phyloP scores from a whole-genome alignment of 2,888 invertebrate species.

The Aethes cnicana region DNA sequence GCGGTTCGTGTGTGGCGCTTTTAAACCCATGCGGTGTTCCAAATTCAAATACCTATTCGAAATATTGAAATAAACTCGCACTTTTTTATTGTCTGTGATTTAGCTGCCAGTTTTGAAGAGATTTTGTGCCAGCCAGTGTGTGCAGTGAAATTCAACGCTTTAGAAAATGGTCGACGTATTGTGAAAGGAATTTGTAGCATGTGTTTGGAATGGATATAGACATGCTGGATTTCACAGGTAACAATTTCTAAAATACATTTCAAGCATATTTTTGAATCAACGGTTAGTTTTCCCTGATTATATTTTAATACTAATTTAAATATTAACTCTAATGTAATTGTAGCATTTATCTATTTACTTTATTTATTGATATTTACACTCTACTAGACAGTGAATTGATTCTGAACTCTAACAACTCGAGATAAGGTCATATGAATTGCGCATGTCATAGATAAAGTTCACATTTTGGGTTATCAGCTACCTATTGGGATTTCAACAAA shows the following conservation, averaged over 20 bases:
- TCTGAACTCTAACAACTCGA: background rate
- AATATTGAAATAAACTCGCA: constrained; percentile 4
- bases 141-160: background rate
- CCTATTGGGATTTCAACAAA: constrained; percentile 43
- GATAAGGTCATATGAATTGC: background rate
- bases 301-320: background rate
- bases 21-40: constrained; percentile 3
- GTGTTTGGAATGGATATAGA: constrained; percentile 41
- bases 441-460: constrained; percentile 16
- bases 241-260: too few relatives aligned
- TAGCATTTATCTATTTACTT: too few relatives aligned
- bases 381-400: constrained; percentile 2
- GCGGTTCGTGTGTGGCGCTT: constrained; percentile 23
- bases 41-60: constrained; percentile 11
- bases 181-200: constrained; percentile 11
- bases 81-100: background rate
- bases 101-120: background rate
- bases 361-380: too few relatives aligned
- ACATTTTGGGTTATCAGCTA: constrained; percentile 43
- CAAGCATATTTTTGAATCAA: too few relatives aligned
- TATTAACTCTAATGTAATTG: too few relatives aligned
- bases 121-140: background rate
- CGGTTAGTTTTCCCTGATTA: too few relatives aligned
- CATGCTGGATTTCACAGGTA: constrained; percentile 38
- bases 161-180: background rate